Conservation (phyloP, 2,797 vertebrate genomes). For the Chaetophractus vellerosus region DNA sequence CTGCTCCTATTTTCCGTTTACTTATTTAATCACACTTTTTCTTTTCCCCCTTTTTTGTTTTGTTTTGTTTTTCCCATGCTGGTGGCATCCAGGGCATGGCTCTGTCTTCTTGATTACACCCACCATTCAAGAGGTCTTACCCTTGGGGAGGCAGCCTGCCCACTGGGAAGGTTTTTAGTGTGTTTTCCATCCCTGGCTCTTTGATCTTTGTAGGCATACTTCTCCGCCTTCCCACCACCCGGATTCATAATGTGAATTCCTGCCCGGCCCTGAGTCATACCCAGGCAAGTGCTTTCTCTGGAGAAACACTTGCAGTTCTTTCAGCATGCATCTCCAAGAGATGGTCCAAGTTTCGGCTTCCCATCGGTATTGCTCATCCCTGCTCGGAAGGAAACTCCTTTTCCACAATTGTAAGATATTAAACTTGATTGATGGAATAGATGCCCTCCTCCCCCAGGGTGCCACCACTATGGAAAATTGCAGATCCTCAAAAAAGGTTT, state of each 20-base stretch:
- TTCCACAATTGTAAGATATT: conserved; percentile 81
- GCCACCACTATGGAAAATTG: conserved; percentile 70
- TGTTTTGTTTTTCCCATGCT: conserved; percentile 34
- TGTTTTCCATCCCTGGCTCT: conserved; percentile 84
- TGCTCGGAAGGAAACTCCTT: conserved; percentile 82
- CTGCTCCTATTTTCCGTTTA: background rate
- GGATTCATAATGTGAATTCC: conserved; percentile 87
- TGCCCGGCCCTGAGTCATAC: conserved; percentile 87
- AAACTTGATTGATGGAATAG: conserved; percentile 75
- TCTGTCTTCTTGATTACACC: conserved; percentile 46
- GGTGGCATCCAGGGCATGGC: conserved; percentile 45
- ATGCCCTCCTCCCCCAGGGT: conserved; percentile 56
- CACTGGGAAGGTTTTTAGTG: conserved; percentile 74
- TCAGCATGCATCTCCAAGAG: conserved; percentile 86
- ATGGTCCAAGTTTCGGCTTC: conserved; percentile 83
- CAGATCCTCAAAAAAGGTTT: conserved; percentile 72
- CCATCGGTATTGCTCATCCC: conserved; percentile 77
- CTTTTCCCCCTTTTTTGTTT: background rate
- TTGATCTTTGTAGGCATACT: conserved; percentile 87
- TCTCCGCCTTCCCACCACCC: conserved; percentile 85
- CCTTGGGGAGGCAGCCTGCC: conserved; percentile 77
- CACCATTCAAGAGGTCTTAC: conserved; percentile 54
- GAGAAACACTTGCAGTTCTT: conserved; percentile 86
- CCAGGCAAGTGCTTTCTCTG: conserved; percentile 87
- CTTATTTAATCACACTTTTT: background rate